Evolutionary conservation across 2,888 invertebrate genomes (phyloP), one percentile per base, ranked within the genome.

Genomic region (Amphipyra berbera): DNA sequence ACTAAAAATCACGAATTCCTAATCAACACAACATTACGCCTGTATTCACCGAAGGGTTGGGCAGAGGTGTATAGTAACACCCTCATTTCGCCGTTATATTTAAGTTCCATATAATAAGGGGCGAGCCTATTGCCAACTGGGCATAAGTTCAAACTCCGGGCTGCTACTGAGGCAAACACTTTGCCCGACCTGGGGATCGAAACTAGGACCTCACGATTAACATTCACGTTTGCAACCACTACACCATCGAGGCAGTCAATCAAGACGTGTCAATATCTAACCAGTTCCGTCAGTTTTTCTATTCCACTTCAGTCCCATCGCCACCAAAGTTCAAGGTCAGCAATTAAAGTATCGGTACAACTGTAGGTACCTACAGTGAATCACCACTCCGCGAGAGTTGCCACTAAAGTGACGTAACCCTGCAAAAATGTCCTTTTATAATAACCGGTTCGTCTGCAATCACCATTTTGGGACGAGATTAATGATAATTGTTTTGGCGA

Each of bases 261-360:
- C 30, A 42, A 54, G 6, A 14, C n/a, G 2, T 14, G 47, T 40
- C 58, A 46, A 53, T 55, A 48, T 14, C 8, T 1, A n/a, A 8
- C 15, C 33, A 41, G 54, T 47, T 61, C 57, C 45, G 44, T 52
- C 54, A 72, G 41, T 21, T 38, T 47, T 40, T 49, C 40, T 21
- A 47, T 30, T 2, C 1, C 5, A 46, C 46, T 45, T n/a, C 45
- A 50, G 27, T 58, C 27, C 15, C 35, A 55, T 44, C 21, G 27
- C 21, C 41, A 45, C 1, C 10, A 55, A 74, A 76, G 79, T 46
- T 70, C 64, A 78, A 76, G 78, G 78, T 66, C 61, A 57, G 0
- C 41, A 56, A 54, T 49, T 14, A 54, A 52, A 21, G 15, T 53
- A 63, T 58, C 41, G 27, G 49, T 46, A 56, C 40, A 37, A 38